Evolutionary conservation across 2,888 invertebrate species (phyloP).

Genomic region (Steinernema scapterisci): DNA sequence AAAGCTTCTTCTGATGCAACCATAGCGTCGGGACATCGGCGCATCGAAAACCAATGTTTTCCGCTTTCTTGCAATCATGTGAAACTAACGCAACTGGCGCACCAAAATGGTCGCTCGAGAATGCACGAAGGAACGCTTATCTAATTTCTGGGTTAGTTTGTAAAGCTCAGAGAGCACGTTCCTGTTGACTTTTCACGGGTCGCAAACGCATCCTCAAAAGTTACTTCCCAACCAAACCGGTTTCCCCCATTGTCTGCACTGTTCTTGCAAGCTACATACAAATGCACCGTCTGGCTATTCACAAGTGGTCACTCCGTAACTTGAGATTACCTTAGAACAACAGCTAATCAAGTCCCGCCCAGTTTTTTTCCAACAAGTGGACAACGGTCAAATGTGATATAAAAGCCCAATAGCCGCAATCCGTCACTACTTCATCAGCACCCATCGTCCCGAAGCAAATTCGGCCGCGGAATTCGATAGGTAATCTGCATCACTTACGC

Average conservation of each 20-base stretch:
- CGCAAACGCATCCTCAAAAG: background rate
- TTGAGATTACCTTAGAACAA: conserved; percentile 31
- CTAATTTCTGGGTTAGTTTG: too few relatives aligned
- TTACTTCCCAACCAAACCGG: conserved; percentile 19
- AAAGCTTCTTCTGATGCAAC: background rate
- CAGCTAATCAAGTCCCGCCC: conserved; percentile 11
- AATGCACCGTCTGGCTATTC: conserved; percentile 19
- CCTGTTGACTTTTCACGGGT: conserved; percentile 12
- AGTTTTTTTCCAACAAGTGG: conserved; percentile 7
- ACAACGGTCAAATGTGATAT: background rate
- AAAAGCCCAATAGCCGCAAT: background rate
- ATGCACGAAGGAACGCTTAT: too few relatives aligned
- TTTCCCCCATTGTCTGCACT: background rate
- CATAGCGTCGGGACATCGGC: too few relatives aligned
- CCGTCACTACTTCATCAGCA: background rate
- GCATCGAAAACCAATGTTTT: too few relatives aligned
- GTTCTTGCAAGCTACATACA: conserved; percentile 10
- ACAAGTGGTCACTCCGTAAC: conserved; percentile 26
- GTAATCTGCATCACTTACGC: background rate
- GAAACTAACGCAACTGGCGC: too few relatives aligned
- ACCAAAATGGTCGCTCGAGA: too few relatives aligned
- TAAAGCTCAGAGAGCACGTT: background rate
- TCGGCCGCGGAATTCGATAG: background rate
- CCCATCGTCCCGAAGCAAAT: background rate
- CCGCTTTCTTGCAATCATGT: too few relatives aligned